Evolutionary conservation across 1,140 invertebrate species (phyloP), one percentile per base, ranked within the genome.

Genomic region (Psix sp.): DNA sequence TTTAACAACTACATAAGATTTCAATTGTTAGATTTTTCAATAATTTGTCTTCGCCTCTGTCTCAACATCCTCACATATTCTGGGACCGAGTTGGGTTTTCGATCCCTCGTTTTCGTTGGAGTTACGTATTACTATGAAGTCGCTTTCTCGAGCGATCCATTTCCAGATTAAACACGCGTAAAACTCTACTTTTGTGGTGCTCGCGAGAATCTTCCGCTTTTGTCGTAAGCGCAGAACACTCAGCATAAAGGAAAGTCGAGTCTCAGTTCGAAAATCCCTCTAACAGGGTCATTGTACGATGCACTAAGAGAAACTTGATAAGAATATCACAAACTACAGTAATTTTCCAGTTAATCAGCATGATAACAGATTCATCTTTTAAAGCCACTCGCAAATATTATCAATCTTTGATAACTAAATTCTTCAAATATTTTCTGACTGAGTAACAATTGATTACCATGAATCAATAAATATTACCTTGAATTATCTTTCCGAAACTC

Each of bases 111-210:
- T 33, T 35, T 75, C 36, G 38, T 15, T 21, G 17, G 26, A 63
- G 43, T 59, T 74, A 56, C 71, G 57, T 67, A 56, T 5, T 33
- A 68, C 80, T 73, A 77, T 82, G 79, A 70, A 71, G 72, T 59
- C 74, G 71, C 75, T 78, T 82, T 84, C 80, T 84, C 77, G 74
- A 74, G 66, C 81, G 76, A 84, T 85, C 84, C 83, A 85, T 85
- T 86, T 85, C 78, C 77, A 86, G 84, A 85, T 86, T 85, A 85
- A 86, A 85, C 78, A 83, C 82, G 82, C 83, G 80, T 85, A 82
- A 85, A 85, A 84, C 78, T 81, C n/a, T n/a, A n/a, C n/a, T n/a
- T n/a, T n/a, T n/a, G n/a, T n/a, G n/a, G n/a, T n/a, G n/a, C n/a
- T n/a, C n/a, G n/a, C 67, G 77, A 77, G 72, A 79, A 71, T 74